phyloP scores from a whole-genome alignment of 2,797 vertebrate genomes.

The Heteromormyrus szaboi region DNA sequence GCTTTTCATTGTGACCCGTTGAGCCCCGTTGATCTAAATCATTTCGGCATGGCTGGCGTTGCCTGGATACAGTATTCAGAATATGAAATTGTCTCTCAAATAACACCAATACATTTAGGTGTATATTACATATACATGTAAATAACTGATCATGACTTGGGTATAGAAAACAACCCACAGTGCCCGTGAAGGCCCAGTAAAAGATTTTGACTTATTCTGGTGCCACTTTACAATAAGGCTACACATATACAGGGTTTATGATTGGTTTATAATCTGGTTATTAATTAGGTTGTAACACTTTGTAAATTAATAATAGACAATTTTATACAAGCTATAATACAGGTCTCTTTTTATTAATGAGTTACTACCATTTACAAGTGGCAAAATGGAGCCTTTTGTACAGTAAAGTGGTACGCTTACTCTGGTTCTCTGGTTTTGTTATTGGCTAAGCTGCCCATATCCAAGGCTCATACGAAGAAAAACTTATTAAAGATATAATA shows the following conservation, averaged over 20 bases:
- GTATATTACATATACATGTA: background rate
- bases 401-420: background rate
- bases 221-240: background rate
- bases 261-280: background rate
- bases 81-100: constrained; percentile 28
- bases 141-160: background rate
- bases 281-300: background rate
- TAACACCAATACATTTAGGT: constrained; percentile 16
- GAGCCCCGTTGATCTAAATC: constrained; percentile 31
- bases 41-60: constrained; percentile 32
- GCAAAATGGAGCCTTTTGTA: background rate
- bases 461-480: background rate
- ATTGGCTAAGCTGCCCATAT: background rate
- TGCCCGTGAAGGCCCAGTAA: background rate
- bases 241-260: background rate
- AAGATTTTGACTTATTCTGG: background rate
- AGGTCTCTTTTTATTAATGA: background rate
- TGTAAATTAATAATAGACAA: background rate
- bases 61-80: constrained; percentile 38
- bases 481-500: background rate
- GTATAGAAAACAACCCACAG: background rate
- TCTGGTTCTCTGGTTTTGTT: background rate
- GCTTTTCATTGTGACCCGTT: constrained; percentile 34
- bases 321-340: background rate
- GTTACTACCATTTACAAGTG: background rate